These are phyloP conservation scores for Platycercus adscitus DNA, from an alignment of 2,113 vertebrate species.

Conservation along the genomic window DNA sequence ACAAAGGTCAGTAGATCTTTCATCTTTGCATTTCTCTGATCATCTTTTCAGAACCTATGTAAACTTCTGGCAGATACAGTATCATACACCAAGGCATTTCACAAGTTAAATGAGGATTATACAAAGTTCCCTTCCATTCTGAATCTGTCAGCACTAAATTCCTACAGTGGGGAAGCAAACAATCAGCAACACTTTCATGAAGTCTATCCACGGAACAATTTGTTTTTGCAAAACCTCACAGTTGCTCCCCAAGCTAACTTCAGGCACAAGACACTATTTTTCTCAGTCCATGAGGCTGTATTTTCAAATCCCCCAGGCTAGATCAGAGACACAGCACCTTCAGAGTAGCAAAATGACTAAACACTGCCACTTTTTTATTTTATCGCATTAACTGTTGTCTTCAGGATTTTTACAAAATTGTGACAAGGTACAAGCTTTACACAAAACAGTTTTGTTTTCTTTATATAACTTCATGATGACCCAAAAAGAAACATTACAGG, in stretches of 20 bases:
- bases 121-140: background rate
- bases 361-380: background rate
- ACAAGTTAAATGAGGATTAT: background rate
- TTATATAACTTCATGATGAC: background rate
- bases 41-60: background rate
- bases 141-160: background rate
- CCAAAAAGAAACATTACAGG: background rate
- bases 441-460: background rate
- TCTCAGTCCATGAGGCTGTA: background rate
- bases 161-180: background rate
- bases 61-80: background rate
- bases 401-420: background rate
- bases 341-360: background rate
- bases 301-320: background rate
- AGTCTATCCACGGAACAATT: background rate
- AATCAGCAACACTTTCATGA: background rate
- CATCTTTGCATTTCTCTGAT: background rate
- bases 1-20: background rate
- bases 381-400: background rate
- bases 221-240: background rate
- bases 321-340: background rate
- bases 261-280: background rate
- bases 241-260: background rate
- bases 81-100: background rate
- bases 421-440: background rate